phyloP scores from a whole-genome alignment of 2,888 invertebrate species.

The Dolichomitus sp. region DNA sequence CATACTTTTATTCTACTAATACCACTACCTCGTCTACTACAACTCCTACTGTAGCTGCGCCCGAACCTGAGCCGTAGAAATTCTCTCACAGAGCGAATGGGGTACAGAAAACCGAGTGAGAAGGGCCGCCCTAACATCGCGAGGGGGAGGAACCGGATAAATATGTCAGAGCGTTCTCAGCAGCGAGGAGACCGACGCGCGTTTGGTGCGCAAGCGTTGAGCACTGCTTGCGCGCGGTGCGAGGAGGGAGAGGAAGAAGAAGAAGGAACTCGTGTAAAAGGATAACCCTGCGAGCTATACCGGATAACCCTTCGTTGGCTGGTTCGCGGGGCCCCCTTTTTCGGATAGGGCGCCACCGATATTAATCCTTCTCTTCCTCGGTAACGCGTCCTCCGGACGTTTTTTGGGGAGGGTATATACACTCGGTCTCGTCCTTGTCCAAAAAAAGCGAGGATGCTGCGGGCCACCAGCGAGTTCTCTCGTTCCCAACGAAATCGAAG shows the following conservation, averaged over 20 bases:
- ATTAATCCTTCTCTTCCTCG: constrained; percentile 74
- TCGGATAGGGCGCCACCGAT: constrained; percentile 51
- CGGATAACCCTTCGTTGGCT: constrained; percentile 73
- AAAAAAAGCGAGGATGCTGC: constrained; percentile 30
- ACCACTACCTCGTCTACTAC: neutral
- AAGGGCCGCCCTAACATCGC: constrained; percentile 72
- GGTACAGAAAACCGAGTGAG: constrained; percentile 22
- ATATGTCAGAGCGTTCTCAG: constrained; percentile 76
- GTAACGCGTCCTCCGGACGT: constrained; percentile 40
- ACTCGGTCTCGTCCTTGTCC: constrained; percentile 24
- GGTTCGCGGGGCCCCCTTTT: constrained; percentile 18
- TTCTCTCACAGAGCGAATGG: constrained; percentile 4
- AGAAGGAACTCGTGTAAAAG: constrained; percentile 74
- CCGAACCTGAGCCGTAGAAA: neutral
- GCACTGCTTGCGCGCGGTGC: neutral
- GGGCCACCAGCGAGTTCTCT: constrained; percentile 51
- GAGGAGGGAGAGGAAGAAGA: constrained; percentile 32
- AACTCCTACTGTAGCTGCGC: neutral
- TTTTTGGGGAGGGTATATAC: constrained; percentile 3
- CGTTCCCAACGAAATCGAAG: constrained; percentile 58
- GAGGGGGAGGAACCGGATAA: constrained; percentile 77
- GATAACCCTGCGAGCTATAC: constrained; percentile 76
- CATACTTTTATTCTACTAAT: too few species aligned
- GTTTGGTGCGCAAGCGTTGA: constrained; percentile 8
- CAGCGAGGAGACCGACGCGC: constrained; percentile 67